Conservation (phyloP, 2,888 invertebrate species). For the Stenodema calcarata region DNA sequence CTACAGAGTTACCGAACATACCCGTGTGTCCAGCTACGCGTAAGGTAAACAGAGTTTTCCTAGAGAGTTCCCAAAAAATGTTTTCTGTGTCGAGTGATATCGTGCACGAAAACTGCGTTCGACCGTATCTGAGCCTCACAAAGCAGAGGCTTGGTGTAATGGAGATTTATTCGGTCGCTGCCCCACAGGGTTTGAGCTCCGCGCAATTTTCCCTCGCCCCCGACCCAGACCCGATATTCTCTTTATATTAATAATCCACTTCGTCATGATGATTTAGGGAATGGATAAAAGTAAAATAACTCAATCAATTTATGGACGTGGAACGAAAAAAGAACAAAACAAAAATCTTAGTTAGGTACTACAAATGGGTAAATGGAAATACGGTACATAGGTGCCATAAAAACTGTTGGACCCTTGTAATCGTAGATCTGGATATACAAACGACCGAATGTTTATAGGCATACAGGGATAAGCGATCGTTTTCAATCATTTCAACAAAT, state of each 20-base stretch:
- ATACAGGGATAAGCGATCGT: no score
- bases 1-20: no score
- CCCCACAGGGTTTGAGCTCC: background rate
- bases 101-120: background rate
- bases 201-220: background rate
- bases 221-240: background rate
- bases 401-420: no score
- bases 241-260: background rate
- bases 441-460: no score
- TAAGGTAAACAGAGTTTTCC: no score
- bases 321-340: background rate
- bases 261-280: background rate
- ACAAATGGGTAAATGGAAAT: no score
- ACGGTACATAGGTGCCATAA: no score
- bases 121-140: background rate
- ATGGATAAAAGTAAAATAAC: background rate
- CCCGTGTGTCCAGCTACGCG: no score
- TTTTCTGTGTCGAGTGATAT: background rate
- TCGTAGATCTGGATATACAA: no score
- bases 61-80: no score
- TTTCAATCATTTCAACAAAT: no score
- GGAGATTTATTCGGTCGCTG: background rate
- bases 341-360: no score
- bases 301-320: background rate
- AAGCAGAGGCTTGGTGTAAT: background rate